A percentile compares a stretch with the other conserved stretches of the same genome.
These are phyloP conservation scores for Archocentrus centrarchus DNA, from an alignment of 2,113 vertebrate genomes.

Conservation along the genomic window DNA sequence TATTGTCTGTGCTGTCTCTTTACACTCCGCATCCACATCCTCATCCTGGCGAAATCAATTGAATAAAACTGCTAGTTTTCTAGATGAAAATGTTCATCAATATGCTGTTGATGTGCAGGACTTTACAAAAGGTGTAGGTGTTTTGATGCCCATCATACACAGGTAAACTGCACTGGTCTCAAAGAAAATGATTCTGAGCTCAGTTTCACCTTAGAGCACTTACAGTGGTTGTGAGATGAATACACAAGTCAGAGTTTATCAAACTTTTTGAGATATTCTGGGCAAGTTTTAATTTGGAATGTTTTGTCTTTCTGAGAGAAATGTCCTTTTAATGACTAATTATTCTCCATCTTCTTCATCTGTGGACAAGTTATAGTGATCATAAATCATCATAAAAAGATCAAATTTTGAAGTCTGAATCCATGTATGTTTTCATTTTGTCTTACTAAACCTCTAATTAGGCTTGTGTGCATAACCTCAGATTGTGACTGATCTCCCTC, in stretches of 20 bases:
- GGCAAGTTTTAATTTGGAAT: background rate
- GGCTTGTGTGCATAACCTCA: background rate
- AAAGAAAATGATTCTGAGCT: slow-evolving; percentile 2
- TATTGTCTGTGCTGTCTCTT: background rate
- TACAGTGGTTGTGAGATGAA: background rate
- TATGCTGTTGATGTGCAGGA: background rate
- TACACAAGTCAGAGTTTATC: background rate
- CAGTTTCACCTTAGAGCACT: background rate
- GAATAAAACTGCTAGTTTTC: background rate
- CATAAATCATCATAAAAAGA: slow-evolving; percentile 2
- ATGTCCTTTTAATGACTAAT: background rate
- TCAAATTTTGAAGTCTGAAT: background rate
- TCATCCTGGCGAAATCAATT: background rate
- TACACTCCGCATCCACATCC: background rate
- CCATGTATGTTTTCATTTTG: background rate
- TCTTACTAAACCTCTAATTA: slow-evolving; percentile 18
- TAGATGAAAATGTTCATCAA: background rate
- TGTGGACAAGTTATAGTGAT: background rate
- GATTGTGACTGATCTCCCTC: background rate
- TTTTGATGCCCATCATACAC: background rate
- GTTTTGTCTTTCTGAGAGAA: background rate
- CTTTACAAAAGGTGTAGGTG: background rate
- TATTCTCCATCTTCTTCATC: background rate
- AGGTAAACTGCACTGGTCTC: background rate
- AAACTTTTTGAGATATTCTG: background rate